These are phyloP conservation scores for Pogonocherus hispidulus DNA, from an alignment of 2,888 invertebrate genomes.

Conservation along the genomic window DNA sequence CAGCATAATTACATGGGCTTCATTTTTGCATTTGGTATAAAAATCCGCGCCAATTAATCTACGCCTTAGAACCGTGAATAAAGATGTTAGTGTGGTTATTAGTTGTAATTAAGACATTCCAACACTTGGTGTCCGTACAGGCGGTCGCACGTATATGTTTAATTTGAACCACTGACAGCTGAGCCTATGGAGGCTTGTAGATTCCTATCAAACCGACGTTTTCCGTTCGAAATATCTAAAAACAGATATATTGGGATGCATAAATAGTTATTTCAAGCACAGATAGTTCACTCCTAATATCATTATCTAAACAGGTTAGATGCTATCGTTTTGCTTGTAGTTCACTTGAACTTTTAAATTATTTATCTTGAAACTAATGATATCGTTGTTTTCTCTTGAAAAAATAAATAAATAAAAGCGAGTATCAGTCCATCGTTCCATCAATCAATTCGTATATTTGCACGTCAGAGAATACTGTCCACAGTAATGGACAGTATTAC, in stretches of 20 bases:
- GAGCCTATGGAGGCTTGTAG: not conserved
- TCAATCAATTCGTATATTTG: too few species aligned
- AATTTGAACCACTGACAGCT: conserved; percentile 4
- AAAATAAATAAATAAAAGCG: too few species aligned
- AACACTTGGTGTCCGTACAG: conserved; percentile 1
- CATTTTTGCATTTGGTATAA: conserved; percentile 13
- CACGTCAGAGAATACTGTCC: too few species aligned
- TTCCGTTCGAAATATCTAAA: conserved; percentile 5
- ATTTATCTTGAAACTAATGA: too few species aligned
- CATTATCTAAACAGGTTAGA: too few species aligned
- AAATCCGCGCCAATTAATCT: conserved; percentile 21
- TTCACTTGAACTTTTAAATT: too few species aligned
- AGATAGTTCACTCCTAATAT: too few species aligned
- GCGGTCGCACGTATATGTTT: conserved; percentile 10
- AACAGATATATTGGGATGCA: conserved; percentile 1
- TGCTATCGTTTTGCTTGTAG: too few species aligned
- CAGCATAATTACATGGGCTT: conserved; percentile 17
- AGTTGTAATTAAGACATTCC: conserved; percentile 26
- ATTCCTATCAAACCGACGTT: conserved; percentile 18
- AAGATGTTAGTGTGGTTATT: conserved; percentile 20
- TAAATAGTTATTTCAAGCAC: not conserved
- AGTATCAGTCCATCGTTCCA: too few species aligned
- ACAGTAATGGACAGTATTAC: too few species aligned
- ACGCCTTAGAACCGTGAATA: conserved; percentile 4
- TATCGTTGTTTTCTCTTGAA: too few species aligned